A percentile compares a stretch with the other conserved stretches of the same genome.
phyloP scores from a whole-genome alignment of 1,140 invertebrate genomes.

The Drosophila kohkoa region DNA sequence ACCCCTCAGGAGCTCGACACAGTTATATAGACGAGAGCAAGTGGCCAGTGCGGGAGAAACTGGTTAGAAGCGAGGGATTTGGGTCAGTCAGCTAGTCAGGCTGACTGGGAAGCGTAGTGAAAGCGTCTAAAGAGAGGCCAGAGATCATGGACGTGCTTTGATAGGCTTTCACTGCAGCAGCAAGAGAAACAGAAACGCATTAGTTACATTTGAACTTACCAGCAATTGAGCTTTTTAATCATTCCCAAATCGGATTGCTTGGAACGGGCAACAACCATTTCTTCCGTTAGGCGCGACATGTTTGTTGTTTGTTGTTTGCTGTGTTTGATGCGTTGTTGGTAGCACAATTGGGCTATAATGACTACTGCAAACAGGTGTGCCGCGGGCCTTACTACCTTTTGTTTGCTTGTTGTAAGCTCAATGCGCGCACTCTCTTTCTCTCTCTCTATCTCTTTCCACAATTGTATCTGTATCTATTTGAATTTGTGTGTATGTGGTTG shows the following conservation, averaged over 20 bases:
- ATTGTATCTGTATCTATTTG: slow-evolving; percentile 1
- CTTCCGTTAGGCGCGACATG: slow-evolving; percentile 94
- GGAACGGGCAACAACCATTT: slow-evolving; percentile 95
- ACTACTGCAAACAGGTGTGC: slow-evolving; percentile 49
- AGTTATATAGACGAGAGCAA: slow-evolving; percentile 32
- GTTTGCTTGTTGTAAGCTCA: slow-evolving; percentile 1
- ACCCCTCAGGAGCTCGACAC: slow-evolving; percentile 43
- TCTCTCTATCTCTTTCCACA: not conserved
- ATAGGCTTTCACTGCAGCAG: slow-evolving; percentile 62
- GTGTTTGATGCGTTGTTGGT: slow-evolving; percentile 16
- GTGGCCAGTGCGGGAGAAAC: slow-evolving; percentile 64
- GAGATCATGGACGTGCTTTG: slow-evolving; percentile 34
- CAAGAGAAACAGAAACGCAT: slow-evolving; percentile 31
- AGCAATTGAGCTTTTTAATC: slow-evolving; percentile 95
- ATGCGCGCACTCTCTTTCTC: slow-evolving; percentile 19
- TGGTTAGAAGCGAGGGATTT: slow-evolving; percentile 54
- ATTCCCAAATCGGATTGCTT: slow-evolving; percentile 92
- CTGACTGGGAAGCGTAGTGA: slow-evolving; percentile 41
- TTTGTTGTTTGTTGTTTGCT: slow-evolving; percentile 1
- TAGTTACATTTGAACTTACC: slow-evolving; percentile 87
- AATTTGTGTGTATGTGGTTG: not conserved
- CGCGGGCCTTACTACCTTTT: not conserved
- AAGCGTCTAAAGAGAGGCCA: slow-evolving; percentile 50
- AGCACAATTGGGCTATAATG: slow-evolving; percentile 13
- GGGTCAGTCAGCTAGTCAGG: slow-evolving; percentile 34